Conservation (phyloP, 2,888 invertebrate species). For the Mythimna pallens region DNA sequence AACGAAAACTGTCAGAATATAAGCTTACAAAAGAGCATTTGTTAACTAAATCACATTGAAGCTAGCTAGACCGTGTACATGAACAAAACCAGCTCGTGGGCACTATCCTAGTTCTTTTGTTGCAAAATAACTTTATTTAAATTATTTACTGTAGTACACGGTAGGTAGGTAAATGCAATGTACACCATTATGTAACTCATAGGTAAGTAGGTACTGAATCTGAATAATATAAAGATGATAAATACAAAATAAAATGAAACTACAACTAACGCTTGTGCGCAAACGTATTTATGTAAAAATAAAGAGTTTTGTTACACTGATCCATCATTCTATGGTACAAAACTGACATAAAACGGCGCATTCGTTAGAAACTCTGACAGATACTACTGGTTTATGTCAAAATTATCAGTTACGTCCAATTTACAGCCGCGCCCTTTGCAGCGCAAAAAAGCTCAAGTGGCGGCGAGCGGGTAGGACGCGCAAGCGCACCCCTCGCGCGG, state of each 20-base stretch:
- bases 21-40: conserved; percentile 58
- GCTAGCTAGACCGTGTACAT: conserved; percentile 71
- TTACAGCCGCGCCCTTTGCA: conserved; percentile 81
- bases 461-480: conserved; percentile 63
- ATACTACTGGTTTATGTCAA: conserved; percentile 88
- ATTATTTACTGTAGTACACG: conserved; percentile 22
- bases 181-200: background rate
- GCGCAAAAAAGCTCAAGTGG: conserved; percentile 87
- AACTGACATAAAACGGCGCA: conserved; percentile 84
- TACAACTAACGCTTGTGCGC: background rate
- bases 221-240: background rate
- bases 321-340: conserved; percentile 78
- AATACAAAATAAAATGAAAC: background rate
- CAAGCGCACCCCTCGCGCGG: conserved; percentile 72
- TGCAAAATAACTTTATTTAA: conserved; percentile 53
- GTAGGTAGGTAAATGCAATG: conserved; percentile 1
- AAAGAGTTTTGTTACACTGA: conserved; percentile 59
- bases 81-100: conserved; percentile 55
- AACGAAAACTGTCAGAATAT: conserved; percentile 45
- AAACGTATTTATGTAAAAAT: background rate
- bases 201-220: background rate
- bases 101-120: conserved; percentile 58
- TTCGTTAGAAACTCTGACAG: conserved; percentile 82
- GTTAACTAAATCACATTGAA: conserved; percentile 70
- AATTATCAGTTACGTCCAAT: conserved; percentile 87